A percentile compares a stretch with the other conserved stretches of the same genome.
These are phyloP conservation scores for Streptopelia turtur DNA, from an alignment of 2,797 vertebrate species.

Conservation along the genomic window DNA sequence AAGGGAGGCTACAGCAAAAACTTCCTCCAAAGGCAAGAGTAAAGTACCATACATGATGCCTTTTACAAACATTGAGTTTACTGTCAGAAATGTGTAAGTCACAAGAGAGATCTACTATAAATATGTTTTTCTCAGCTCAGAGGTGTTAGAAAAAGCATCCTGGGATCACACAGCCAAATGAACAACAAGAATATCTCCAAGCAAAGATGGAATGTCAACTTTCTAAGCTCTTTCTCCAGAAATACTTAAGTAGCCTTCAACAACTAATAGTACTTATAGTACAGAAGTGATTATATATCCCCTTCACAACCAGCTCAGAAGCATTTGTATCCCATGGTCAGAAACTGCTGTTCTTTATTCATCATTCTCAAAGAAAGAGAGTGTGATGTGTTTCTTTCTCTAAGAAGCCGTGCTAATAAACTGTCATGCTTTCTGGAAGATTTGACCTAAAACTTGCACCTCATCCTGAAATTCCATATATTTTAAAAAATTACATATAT, in stretches of 20 bases:
- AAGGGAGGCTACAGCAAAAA: neutral
- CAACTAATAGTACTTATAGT: neutral
- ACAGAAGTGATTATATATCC: neutral
- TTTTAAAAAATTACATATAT: no score
- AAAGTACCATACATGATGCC: neutral
- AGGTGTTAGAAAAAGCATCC: neutral
- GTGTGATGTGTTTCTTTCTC: neutral
- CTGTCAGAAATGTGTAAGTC: neutral
- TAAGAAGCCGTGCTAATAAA: neutral
- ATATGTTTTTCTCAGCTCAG: neutral
- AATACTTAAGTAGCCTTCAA: neutral
- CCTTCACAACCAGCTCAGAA: neutral
- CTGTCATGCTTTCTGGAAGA: neutral
- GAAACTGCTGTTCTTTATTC: neutral
- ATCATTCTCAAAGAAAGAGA: neutral
- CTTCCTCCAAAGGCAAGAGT: neutral
- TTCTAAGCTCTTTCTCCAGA: neutral
- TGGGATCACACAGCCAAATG: neutral
- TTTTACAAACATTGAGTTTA: neutral
- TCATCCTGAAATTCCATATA: neutral
- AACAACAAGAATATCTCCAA: neutral
- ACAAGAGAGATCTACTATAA: neutral
- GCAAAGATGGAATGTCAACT: neutral
- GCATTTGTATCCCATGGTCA: neutral
- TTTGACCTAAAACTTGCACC: neutral